Percentiles rank a stretch among this genome's conserved stretches.
phyloP scores from a whole-genome alignment of 2,888 invertebrate species.

The Catocala nupta region DNA sequence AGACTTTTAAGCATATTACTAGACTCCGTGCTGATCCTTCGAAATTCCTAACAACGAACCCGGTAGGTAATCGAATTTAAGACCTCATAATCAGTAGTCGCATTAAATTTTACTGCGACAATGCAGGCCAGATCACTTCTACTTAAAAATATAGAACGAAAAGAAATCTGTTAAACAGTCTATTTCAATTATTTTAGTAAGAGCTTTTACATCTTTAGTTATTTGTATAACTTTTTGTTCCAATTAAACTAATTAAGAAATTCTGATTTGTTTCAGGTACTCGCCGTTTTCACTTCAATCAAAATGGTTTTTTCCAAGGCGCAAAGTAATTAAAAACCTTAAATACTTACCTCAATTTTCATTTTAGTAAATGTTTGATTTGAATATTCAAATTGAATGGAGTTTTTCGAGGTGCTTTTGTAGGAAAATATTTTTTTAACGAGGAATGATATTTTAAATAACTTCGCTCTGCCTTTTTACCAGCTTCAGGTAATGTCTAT shows the following conservation, averaged over 20 bases:
- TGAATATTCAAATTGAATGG: conserved; percentile 7
- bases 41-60: no score
- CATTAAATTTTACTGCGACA: no score
- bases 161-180: background rate
- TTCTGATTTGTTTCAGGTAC: conserved; percentile 53
- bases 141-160: background rate
- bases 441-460: background rate
- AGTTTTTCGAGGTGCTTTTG: background rate
- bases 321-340: conserved; percentile 34
- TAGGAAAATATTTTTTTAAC: background rate
- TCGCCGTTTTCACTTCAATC: conserved; percentile 29
- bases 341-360: conserved; percentile 17
- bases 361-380: conserved; percentile 7
- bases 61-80: no score
- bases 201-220: conserved; percentile 16
- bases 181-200: conserved; percentile 6
- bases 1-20: no score
- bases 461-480: no score
- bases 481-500: no score
- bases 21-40: no score
- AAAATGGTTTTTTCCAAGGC: conserved; percentile 30
- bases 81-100: no score
- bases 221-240: conserved; percentile 31
- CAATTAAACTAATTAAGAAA: conserved; percentile 42
- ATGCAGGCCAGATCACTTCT: no score